These are phyloP conservation scores for Dermolepida albohirtum DNA, from an alignment of 2,888 invertebrate species.

Conservation along the genomic window DNA sequence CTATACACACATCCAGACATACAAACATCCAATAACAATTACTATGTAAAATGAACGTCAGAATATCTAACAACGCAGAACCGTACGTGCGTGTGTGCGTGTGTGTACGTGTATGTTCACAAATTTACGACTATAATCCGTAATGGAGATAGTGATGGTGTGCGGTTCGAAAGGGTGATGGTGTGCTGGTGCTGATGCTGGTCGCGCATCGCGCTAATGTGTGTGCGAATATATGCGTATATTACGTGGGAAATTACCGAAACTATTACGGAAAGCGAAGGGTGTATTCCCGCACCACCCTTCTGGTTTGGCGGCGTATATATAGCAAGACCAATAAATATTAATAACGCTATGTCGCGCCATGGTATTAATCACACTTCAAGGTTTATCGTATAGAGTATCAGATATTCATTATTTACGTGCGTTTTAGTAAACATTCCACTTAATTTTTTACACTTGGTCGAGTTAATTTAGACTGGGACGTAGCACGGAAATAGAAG, in stretches of 20 bases:
- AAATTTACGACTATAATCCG: slow-evolving; percentile 41
- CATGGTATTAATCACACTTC: slow-evolving; percentile 34
- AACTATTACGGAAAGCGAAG: slow-evolving; percentile 37
- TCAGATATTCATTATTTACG: slow-evolving; percentile 35
- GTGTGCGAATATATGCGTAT: slow-evolving; percentile 22
- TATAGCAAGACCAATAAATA: slow-evolving; percentile 32
- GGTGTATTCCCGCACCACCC: slow-evolving; percentile 18
- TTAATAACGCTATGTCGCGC: slow-evolving; percentile 29
- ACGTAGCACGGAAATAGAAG: slow-evolving; percentile 21
- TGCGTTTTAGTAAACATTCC: slow-evolving; percentile 35
- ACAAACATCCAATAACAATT: slow-evolving; percentile 37
- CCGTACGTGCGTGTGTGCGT: too few species aligned
- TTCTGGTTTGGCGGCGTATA: too few species aligned
- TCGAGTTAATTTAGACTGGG: slow-evolving; percentile 23
- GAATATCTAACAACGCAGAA: slow-evolving; percentile 31
- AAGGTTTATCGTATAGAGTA: slow-evolving; percentile 34
- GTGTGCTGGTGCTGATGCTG: slow-evolving; percentile 17
- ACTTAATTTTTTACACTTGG: slow-evolving; percentile 39
- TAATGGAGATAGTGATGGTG: slow-evolving; percentile 42
- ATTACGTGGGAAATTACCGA: slow-evolving; percentile 42
- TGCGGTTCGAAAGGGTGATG: slow-evolving; percentile 31
- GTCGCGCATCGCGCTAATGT: slow-evolving; percentile 27
- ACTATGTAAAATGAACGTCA: slow-evolving; percentile 31
- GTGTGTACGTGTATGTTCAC: slow-evolving; percentile 25
- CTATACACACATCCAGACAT: slow-evolving; percentile 14